Evolutionary conservation across 1,140 invertebrate species (phyloP).

Genomic region (Temnothorax curvispinosus): DNA sequence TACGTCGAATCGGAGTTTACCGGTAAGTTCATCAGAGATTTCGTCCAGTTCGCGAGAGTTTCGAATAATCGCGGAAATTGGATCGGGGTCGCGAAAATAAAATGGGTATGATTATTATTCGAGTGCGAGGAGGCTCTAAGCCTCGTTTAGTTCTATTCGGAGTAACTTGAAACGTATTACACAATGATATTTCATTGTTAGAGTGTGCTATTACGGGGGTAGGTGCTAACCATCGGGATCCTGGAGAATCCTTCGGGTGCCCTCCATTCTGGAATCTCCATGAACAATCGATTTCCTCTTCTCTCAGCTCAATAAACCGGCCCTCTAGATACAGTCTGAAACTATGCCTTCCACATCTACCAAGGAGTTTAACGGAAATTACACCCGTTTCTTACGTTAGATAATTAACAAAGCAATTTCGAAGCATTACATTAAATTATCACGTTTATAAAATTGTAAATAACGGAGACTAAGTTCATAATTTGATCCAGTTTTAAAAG

Average conservation of each 20-base stretch:
- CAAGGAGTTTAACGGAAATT: neutral
- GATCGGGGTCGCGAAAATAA: neutral
- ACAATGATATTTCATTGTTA: constrained; percentile 44
- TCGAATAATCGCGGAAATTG: constrained; percentile 25
- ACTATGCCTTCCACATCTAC: neutral
- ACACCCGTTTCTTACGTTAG: neutral
- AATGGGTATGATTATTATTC: neutral
- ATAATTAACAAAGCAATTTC: neutral
- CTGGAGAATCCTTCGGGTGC: constrained; percentile 36
- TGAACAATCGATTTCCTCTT: constrained; percentile 30
- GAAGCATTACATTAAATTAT: neutral
- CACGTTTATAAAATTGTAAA: neutral
- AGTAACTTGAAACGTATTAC: neutral
- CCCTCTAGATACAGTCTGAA: neutral
- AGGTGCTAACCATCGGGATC: constrained; percentile 30
- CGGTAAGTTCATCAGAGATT: constrained; percentile 33
- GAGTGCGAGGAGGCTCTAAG: neutral
- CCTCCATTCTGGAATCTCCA: constrained; percentile 29
- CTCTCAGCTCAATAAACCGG: constrained; percentile 37
- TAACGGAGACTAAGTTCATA: neutral
- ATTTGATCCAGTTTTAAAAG: neutral
- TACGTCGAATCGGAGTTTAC: constrained; percentile 39
- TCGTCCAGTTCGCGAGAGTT: constrained; percentile 32
- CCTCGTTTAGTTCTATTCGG: neutral
- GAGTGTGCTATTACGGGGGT: constrained; percentile 4